phyloP scores from a whole-genome alignment of 2,113 vertebrate genomes.

The Gracilinanus agilis region DNA sequence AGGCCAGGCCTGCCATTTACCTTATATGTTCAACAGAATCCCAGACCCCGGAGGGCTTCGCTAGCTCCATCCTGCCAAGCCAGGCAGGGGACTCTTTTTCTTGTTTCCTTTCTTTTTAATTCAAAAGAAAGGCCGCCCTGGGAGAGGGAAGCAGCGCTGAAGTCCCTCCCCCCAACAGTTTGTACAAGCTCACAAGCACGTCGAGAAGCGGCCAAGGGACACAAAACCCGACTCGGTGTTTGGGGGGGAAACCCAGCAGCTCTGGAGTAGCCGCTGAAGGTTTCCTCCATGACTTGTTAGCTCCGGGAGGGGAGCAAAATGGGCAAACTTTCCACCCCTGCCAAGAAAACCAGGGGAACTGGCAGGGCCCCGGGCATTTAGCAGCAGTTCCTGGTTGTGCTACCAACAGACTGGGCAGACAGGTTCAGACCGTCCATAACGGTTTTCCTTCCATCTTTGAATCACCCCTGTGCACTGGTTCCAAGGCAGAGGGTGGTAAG shows the following conservation, averaged over 20 bases:
- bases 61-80: too few relatives aligned
- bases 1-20: slow-evolving; percentile 79
- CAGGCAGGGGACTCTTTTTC: too few relatives aligned
- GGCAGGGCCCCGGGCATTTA: too few relatives aligned
- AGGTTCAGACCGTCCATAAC: background rate
- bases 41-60: background rate
- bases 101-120: slow-evolving; percentile 28
- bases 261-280: slow-evolving; percentile 70
- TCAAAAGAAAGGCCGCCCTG: slow-evolving; percentile 71
- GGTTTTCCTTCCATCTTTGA: too few relatives aligned
- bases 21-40: slow-evolving; percentile 48
- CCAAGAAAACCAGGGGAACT: slow-evolving; percentile 36
- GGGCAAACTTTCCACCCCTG: slow-evolving; percentile 27
- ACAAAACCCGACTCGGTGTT: slow-evolving; percentile 63
- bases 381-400: slow-evolving; percentile 27
- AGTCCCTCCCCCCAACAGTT: slow-evolving; percentile 52
- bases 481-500: too few relatives aligned
- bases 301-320: slow-evolving; percentile 14
- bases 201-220: slow-evolving; percentile 75
- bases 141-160: slow-evolving; percentile 31
- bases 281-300: slow-evolving; percentile 70
- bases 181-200: slow-evolving; percentile 67
- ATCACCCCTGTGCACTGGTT: too few relatives aligned
- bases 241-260: slow-evolving; percentile 67
- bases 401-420: slow-evolving; percentile 28